These are phyloP conservation scores for Masnerella sp. DNA, from an alignment of 2,888 invertebrate genomes.

Conservation along the genomic window DNA sequence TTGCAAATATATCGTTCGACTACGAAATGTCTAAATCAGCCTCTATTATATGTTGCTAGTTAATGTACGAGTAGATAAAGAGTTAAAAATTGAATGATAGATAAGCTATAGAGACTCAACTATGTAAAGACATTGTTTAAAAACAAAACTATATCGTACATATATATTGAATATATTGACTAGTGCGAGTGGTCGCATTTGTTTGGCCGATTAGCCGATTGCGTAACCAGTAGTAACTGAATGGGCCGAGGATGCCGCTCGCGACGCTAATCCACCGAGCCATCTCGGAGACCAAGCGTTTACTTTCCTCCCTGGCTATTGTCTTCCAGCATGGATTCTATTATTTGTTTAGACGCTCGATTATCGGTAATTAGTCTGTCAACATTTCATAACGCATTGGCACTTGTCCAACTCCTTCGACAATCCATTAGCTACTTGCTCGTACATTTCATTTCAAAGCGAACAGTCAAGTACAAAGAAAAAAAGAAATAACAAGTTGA, in stretches of 20 bases:
- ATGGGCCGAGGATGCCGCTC: conserved; percentile 6
- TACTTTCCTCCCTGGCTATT: neutral
- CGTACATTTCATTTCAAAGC: too few relatives aligned
- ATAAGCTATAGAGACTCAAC: neutral
- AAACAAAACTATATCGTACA: neutral
- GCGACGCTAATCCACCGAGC: conserved; percentile 7
- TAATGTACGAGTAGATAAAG: too few relatives aligned
- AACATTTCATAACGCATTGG: neutral
- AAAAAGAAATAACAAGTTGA: too few relatives aligned
- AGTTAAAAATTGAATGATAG: too few relatives aligned
- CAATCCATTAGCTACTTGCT: too few relatives aligned
- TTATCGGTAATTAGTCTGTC: conserved; percentile 30
- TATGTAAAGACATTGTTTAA: neutral
- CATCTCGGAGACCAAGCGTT: neutral
- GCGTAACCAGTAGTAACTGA: conserved; percentile 40
- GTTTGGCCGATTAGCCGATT: conserved; percentile 12
- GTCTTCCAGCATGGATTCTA: conserved; percentile 6
- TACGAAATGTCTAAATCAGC: too few relatives aligned
- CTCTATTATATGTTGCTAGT: too few relatives aligned
- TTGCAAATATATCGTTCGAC: too few relatives aligned
- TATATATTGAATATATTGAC: neutral
- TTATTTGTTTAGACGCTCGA: conserved; percentile 20
- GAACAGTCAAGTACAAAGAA: too few relatives aligned
- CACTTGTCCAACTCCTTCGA: neutral
- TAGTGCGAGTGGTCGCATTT: too few relatives aligned